phyloP scores from a whole-genome alignment of 2,113 vertebrate species.

The Gallinago undulata region DNA sequence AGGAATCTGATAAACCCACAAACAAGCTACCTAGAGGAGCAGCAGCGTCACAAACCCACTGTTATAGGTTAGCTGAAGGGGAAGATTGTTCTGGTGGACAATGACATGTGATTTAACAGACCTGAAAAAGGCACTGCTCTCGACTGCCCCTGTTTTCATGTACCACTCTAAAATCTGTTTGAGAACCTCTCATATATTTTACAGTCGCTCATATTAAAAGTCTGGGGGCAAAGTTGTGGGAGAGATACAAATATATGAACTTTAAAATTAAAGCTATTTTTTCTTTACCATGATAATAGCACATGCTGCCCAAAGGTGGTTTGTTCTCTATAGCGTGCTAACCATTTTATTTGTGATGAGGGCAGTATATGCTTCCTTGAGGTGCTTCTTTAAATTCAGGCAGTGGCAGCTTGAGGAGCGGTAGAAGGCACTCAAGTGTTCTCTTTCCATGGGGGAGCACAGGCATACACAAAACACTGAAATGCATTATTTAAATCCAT shows the following conservation, averaged over 20 bases:
- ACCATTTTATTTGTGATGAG: not conserved
- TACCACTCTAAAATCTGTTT: not conserved
- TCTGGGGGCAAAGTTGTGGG: not conserved
- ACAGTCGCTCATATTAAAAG: not conserved
- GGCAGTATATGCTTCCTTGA: not conserved
- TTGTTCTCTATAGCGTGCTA: not conserved
- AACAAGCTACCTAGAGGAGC: not conserved
- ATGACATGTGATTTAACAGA: not conserved
- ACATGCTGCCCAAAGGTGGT: not conserved
- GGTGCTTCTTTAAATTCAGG: not conserved
- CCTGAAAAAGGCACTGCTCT: not conserved
- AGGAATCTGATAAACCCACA: not conserved
- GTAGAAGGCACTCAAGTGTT: not conserved
- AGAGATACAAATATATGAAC: not conserved
- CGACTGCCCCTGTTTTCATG: not conserved
- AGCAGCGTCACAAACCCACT: not conserved
- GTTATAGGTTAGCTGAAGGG: not conserved
- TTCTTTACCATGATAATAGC: not conserved
- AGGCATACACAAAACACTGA: rapidly evolving
- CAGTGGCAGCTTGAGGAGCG: not conserved
- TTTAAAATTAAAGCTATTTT: not conserved
- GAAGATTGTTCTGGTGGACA: not conserved
- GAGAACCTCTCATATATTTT: not conserved
- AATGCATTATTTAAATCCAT: not conserved
- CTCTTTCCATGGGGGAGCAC: not conserved